Evolutionary conservation across 2,113 vertebrate species (phyloP), one percentile per base, ranked within the genome.

Genomic region (Lates calcarifer): DNA sequence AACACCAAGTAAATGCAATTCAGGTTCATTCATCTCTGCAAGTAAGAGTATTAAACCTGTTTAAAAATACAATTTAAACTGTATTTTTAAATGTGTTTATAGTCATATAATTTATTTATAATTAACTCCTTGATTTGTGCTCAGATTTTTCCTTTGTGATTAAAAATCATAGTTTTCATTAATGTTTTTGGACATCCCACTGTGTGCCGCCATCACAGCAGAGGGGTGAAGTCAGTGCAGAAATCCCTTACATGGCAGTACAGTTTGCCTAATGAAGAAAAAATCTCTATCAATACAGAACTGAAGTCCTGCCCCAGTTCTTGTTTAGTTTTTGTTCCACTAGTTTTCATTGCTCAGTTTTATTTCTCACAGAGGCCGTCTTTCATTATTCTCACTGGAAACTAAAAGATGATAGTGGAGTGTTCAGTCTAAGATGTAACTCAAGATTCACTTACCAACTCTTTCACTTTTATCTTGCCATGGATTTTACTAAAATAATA

Each of bases 61-160:
- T 49, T 39, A 26, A 20, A 31, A 29, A 51, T 8, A 22, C 24
- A 15, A 2, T 31, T 56, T 65, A 65, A 56, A 31, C 2, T 15
- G 24, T 22, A 8, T 51, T 29, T 31, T 20, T 26, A 39, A 49
- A 9, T 14, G 41, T 17, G 24, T 37, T 41, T 18, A 53, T n/a
- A n/a, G n/a, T n/a, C n/a, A n/a, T n/a, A n/a, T n/a, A n/a, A n/a
- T n/a, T n/a, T n/a, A n/a, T n/a, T n/a, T n/a, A n/a, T n/a, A n/a
- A n/a, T n/a, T n/a, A n/a, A 56, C 33, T n/a, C 7, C 0, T n/a
- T 56, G 11, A 56, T 55, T 64, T 56, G 28, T 75, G 29, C 0
- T 2, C 55, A 64, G 39, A 35, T 85, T 80, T 70, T 14, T 65
- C 8, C 2, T 68, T 55, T 60, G 58, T 24, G 9, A 2, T 77